Base-by-base conservation (phyloP, 1,140 invertebrate genomes). In the Helicoverpa zea region DNA sequence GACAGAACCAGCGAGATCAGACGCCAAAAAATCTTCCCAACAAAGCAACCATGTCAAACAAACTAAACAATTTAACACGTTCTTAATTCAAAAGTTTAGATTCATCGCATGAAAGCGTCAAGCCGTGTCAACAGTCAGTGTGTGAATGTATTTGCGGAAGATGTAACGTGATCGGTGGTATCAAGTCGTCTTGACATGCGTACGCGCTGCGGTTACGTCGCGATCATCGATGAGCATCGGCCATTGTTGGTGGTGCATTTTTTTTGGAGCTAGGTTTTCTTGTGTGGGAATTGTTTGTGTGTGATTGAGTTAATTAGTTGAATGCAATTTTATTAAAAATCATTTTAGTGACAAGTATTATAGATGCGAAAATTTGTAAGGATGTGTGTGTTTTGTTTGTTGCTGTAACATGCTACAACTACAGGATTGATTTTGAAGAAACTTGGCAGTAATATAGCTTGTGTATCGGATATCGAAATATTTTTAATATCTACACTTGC, bases 101-200 rank as follows among this genome's bases (percentile, higher is more conserved):
- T 12, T 70, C 52, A 49, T 7, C 52, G 66, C 49, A 61, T 75
- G 56, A 81, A 82, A 79, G 81, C 79, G 80, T 83, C 77, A 79
- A 83, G 66, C 75, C 78, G 83, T 81, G 83, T 81, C 80, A 82
- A 68, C 63, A 59, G 56, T 10, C 70, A 4, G 73, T 75, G 59
- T 72, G 64, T 64, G 77, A 51, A 59, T 70, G 52, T 77, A 83
- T 84, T 82, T 83, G 82, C 82, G 80, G 84, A 83, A 83, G 81
- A 78, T 58, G 84, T 83, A 61, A 85, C 82, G 18, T 70, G 49
- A 70, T 13, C 47, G 35, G 10, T n/a, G n/a, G 18, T 59, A 75
- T 47, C 52, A 16, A 49, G 13, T 63, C 18, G 75, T 77, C 23
- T 23, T 23, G 35, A 43, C 52, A 47, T 47, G 72, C 35, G 23